Evolutionary conservation across 2,797 vertebrate species (phyloP), one percentile per base, ranked within the genome.

Genomic region (Gymnoscopelus microlampas): DNA sequence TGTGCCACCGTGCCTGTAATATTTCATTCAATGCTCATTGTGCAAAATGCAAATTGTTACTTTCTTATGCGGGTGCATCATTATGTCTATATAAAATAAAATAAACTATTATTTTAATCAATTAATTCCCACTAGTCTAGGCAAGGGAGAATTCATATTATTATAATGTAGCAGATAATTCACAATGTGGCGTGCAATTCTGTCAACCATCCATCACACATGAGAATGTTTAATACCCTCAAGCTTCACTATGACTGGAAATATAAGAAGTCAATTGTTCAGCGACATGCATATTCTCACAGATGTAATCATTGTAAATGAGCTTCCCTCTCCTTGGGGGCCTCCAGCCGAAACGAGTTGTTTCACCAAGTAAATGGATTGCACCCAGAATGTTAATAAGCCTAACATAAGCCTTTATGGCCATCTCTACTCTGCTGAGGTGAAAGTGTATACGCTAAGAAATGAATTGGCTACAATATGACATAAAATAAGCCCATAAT

Each of bases 401-500:
- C 56, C 60, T 67, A 76, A 77, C 50, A 77, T 66, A 56, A 66
- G 53, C 68, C 14, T 79, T 79, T 83, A 77, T 66, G 71, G 70
- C 76, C 69, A 75, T 78, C 59, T 76, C 67, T 74, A 74, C 69
- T 74, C 76, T 77, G 63, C 63, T 54, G 75, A 80, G 72, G 80
- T 77, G 75, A 87, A 69, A 63, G 60, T 53, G 60, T 77, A 70
- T 53, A 76, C 66, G 51, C n/a, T 49, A 61, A 49, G 1, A 56
- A 81, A 74, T 70, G 79, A 85, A 88, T 70, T 81, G 76, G 70
- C 73, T 80, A 74, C 79, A 80, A 71, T 76, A 67, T n/a, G 68
- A 70, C 75, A 73, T 84, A 75, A 84, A 88, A 82, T 74, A 73
- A 77, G 75, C 53, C 62, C 82, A 73, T 81, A 78, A 82, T 80